Evolutionary conservation across 2,888 invertebrate genomes (phyloP).

Genomic region (Euzetes globulus): DNA sequence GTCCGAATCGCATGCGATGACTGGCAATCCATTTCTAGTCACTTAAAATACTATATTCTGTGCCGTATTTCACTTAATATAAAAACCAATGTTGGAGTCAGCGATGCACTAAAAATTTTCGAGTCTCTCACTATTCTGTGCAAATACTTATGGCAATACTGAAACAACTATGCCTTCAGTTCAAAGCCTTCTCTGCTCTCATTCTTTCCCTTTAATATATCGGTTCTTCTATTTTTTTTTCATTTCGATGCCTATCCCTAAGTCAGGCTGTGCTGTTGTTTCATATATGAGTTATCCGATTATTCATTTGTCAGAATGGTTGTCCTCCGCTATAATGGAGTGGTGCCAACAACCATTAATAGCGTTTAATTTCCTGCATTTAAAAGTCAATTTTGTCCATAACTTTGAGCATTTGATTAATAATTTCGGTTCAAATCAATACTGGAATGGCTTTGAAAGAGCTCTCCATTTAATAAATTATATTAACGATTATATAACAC

Average conservation of each 20-base stretch:
- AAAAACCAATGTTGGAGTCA: background rate
- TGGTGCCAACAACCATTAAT: background rate
- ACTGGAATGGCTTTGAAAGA: background rate
- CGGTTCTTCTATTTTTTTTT: background rate
- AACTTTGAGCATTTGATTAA: background rate
- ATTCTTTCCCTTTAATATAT: background rate
- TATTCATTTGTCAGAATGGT: background rate
- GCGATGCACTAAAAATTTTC: background rate
- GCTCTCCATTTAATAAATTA: background rate
- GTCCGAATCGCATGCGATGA: conserved; percentile 13
- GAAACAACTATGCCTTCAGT: background rate
- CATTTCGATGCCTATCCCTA: background rate
- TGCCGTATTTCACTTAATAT: background rate
- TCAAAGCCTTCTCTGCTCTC: conserved; percentile 9
- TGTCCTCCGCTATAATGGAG: background rate
- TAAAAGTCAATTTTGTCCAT: background rate
- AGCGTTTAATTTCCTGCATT: conserved; percentile 22
- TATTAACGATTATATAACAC: background rate
- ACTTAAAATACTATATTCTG: conserved; percentile 8
- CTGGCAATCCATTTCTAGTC: conserved; percentile 16
- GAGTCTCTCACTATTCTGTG: too few species aligned
- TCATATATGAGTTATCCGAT: too few species aligned
- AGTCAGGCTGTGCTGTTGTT: too few species aligned
- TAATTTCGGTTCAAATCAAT: background rate
- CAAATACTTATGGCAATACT: background rate